phyloP scores from a whole-genome alignment of 2,888 invertebrate genomes.

The Gortyna flavago region DNA sequence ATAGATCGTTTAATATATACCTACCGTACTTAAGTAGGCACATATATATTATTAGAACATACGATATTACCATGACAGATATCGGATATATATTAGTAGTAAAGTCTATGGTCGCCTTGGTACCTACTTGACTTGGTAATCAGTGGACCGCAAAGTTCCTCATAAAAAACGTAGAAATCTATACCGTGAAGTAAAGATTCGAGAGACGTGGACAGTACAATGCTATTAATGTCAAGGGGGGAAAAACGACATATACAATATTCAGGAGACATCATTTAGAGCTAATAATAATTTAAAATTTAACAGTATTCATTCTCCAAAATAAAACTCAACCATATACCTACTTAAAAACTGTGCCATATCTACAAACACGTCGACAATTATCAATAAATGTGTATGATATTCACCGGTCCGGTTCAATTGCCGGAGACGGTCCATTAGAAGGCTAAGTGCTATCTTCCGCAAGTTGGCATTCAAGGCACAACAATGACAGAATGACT shows the following conservation, averaged over 20 bases:
- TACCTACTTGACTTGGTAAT: constrained; percentile 59
- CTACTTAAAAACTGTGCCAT: constrained; percentile 1
- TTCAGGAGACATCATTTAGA: not conserved
- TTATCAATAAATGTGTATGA: constrained; percentile 32
- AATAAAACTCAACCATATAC: constrained; percentile 1
- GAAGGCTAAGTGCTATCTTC: constrained; percentile 74
- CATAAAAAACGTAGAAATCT: constrained; percentile 60
- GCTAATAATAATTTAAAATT: not conserved
- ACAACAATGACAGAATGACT: constrained; percentile 16
- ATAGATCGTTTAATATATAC: not conserved
- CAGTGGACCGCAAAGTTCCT: constrained; percentile 69
- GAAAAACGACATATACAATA: not conserved
- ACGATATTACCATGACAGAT: constrained; percentile 1
- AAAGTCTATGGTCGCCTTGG: constrained; percentile 53
- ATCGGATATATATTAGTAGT: constrained; percentile 7
- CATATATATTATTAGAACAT: not conserved
- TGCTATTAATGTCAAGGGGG: constrained; percentile 6
- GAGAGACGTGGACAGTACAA: constrained; percentile 40
- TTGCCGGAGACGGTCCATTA: constrained; percentile 80
- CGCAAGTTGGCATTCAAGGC: constrained; percentile 57
- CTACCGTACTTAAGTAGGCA: not conserved
- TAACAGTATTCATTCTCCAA: not conserved
- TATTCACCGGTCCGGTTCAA: constrained; percentile 64
- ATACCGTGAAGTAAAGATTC: constrained; percentile 57
- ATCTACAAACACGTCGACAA: constrained; percentile 10